Base-by-base conservation (phyloP, 2,113 vertebrate genomes). In the Beaufortia kweichowensis region DNA sequence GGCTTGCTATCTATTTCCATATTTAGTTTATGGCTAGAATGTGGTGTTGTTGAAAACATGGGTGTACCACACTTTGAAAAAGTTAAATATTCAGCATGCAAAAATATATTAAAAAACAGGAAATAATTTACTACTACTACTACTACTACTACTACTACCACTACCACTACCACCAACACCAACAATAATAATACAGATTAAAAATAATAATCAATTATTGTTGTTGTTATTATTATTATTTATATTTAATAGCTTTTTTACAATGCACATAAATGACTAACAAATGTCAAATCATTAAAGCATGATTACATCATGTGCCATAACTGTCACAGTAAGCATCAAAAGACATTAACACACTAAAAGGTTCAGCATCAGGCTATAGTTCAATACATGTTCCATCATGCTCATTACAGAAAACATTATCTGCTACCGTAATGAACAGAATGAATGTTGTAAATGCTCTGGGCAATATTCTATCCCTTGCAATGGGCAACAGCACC, bases 361-460 rank as follows among this genome's bases (percentile, higher is more conserved):
- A 57, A 50, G 33, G 48, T 70, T 59, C 65, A 67, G 19, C 53
- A 55, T 10, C 57, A 50, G 50, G 66, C 41, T 39, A 75, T 31
- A 26, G 79, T 74, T 86, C 85, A 84, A 82, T 84, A 86, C 48
- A 81, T 77, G 56, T 76, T 76, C 79, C 21, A 63, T 73, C 85
- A 50, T 77, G 82, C 65, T 74, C 67, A 64, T 81, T 80, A 84
- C 78, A 73, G 81, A 82, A 79, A 83, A 78, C 67, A 84, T 87
- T 87, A 85, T 83, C 82, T 60, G 53, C 31, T 65, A 68, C 59
- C 82, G 76, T 90, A 87, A 88, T 88, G 86, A 79, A 81, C 83
- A 39, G 78, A 86, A 85, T 35, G 53, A 75, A 78, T 84, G 83
- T 79, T 85, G 86, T 78, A 81, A 66, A 35, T 82, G 88, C 89